Conservation (phyloP, 2,888 invertebrate genomes). For the Boloria selene region DNA sequence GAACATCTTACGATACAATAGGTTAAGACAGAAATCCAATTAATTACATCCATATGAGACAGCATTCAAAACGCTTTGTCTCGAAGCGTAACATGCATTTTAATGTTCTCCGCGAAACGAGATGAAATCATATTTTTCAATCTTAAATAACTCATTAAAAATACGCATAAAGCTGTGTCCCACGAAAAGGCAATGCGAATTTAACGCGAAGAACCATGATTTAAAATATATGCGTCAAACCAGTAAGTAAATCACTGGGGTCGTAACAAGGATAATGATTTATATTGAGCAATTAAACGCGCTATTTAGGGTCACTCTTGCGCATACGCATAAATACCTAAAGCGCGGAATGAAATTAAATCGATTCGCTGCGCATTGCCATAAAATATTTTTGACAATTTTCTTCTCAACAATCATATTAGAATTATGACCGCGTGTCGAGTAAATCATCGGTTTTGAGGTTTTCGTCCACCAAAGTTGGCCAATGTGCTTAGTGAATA, state of each 20-base stretch:
- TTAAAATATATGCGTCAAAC: constrained; percentile 74
- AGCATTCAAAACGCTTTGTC: constrained; percentile 18
- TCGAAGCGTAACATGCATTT: constrained; percentile 28
- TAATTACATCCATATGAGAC: constrained; percentile 12
- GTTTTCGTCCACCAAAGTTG: constrained; percentile 49
- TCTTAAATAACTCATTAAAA: constrained; percentile 73
- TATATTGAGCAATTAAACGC: constrained; percentile 78
- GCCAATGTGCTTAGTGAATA: constrained; percentile 61
- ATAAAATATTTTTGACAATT: constrained; percentile 78
- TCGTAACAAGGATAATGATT: constrained; percentile 77
- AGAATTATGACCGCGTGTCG: constrained; percentile 64
- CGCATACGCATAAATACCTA: constrained; percentile 49
- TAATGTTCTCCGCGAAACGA: constrained; percentile 35
- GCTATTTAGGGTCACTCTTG: constrained; percentile 62
- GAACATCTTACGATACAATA: not conserved
- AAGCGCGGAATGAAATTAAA: constrained; percentile 67
- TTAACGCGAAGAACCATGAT: constrained; percentile 56
- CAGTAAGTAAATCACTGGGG: constrained; percentile 75
- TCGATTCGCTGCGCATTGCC: constrained; percentile 68
- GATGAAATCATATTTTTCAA: constrained; percentile 53
- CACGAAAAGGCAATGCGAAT: constrained; percentile 68
- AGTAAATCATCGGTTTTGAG: constrained; percentile 72
- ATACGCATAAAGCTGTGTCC: constrained; percentile 61
- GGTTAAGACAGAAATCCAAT: not conserved
- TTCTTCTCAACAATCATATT: constrained; percentile 52